Conservation (phyloP, 2,888 invertebrate genomes). For the Clepsis dumicolana region DNA sequence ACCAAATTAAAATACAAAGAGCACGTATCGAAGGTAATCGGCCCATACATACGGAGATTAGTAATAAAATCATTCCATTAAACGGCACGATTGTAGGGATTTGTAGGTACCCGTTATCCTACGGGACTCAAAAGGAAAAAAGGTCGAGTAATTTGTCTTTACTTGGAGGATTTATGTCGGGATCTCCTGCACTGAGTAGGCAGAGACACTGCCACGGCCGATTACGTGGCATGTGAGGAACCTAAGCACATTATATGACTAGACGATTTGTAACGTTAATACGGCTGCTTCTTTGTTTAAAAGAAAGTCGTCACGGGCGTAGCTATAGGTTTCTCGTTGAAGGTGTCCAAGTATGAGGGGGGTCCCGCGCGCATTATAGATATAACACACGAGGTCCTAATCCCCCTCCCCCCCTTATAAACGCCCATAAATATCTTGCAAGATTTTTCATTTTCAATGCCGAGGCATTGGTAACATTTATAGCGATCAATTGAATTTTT, state of each 20-base stretch:
- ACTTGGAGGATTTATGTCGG: constrained; percentile 77
- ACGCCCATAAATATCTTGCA: too few species aligned
- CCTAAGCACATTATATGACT: constrained; percentile 30
- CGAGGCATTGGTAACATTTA: too few species aligned
- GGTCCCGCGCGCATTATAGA: too few species aligned
- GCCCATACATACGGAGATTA: constrained; percentile 49
- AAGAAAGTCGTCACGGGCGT: not conserved
- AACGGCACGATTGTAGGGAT: constrained; percentile 69
- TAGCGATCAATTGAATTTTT: too few species aligned
- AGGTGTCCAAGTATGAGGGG: too few species aligned
- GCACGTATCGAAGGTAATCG: constrained; percentile 38
- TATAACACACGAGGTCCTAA: too few species aligned
- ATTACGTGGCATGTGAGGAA: constrained; percentile 57
- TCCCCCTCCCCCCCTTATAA: too few species aligned
- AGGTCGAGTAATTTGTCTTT: constrained; percentile 81
- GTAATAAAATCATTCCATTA: constrained; percentile 77
- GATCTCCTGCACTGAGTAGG: constrained; percentile 66
- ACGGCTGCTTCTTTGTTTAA: not conserved
- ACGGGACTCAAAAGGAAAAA: constrained; percentile 72
- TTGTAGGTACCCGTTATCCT: constrained; percentile 71
- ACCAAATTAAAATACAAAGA: constrained; percentile 35
- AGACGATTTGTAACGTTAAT: constrained; percentile 35
- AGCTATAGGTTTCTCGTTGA: too few species aligned
- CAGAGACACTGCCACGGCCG: constrained; percentile 59
- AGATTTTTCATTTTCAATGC: too few species aligned